Evolutionary conservation across 64 coral and sea anemone species (phyloP), one percentile per base, ranked within the genome.

Genomic region (Montipora cactus): DNA sequence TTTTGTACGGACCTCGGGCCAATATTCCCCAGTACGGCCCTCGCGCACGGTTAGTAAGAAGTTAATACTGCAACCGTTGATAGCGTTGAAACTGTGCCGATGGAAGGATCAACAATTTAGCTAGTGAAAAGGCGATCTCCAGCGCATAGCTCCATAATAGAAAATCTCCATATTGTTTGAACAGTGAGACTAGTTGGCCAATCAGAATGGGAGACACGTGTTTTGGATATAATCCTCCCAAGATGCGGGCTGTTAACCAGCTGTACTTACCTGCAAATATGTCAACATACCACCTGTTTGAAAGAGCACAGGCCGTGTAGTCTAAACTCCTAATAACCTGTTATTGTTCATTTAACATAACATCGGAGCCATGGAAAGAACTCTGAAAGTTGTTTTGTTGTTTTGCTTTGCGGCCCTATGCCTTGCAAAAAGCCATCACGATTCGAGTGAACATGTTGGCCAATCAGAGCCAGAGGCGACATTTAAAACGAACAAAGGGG

Each of bases 391-490:
- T 86, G 64, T 49, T 47, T 71, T 86, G 45, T 18, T 86, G 67
- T 86, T 86, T 5, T 86, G 82, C n/a, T 69, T 86, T 71, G 6
- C 53, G 64, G 82, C 82, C 15, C 62, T 86, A 5, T 86, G 82
- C 19, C 44, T 86, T 51, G 8, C 82, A 72, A 86, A 45, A 86
- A 86, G 68, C 45, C 62, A 71, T 21, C 44, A 72, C 0, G 75
- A 91, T 20, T 91, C 80, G 16, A 67, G 46, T 11, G 58, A 91
- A 58, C 81, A 83, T 10, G 47, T 44, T 47, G 73, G 61, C 8
- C 77, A 70, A 28, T 80, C 87, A 12, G 87, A 90, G 28, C 78
- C 95, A 12, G 87, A 79, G 3, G 80, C 90, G 5, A 93, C 93
- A 78, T 46, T 94, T 8, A 90, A 75, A 53, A 51, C 90, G 46